Evolutionary conservation across 2,888 invertebrate genomes (phyloP), one percentile per base, ranked within the genome.

Genomic region (Encarsia formosa): DNA sequence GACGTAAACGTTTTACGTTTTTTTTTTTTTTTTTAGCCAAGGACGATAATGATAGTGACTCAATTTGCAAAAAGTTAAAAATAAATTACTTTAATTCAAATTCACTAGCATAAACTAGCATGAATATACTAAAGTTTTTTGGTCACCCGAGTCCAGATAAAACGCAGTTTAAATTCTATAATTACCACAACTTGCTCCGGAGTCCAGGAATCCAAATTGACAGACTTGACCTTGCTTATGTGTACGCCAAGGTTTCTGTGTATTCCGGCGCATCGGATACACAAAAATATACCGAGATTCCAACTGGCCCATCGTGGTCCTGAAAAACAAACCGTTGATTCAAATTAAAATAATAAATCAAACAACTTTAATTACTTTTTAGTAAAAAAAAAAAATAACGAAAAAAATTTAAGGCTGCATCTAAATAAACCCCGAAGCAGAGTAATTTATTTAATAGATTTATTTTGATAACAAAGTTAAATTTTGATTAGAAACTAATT

Each of bases 281-380:
- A 99, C 44, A 99, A 79, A 76, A 99, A 99, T 65, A 99, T 90
- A 35, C 99, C 99, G 60, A 99, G 78, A 76, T 99, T 99, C 96
- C 97, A 99, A 60, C 96, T 95, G 41, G 98, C 97, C 98, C 98
- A 99, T 75, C 99, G 84, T 52, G 99, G 99, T 74, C 98, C 96
- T 96, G 70, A 5, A 24, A 24, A n/a, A 6, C 9, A 35, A 35
- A n/a, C 35, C 6, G n/a, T 35, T 13, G 6, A 35, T 35, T 35
- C n/a, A 35, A 15, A 15, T 35, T 8, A 9, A 35, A 35, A 15
- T 6, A 35, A 6, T 9, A 35, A 15, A 15, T 35, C 35, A 9
- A 19, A 38, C 16, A 13, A 18, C 38, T 19, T 18, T 6, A 2
- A 38, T 16, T 15, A 11, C 35, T 13, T 6, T 38, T 34, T 15